phyloP scores from a whole-genome alignment of 2,113 vertebrate genomes.

The Oxyruncus cristatus region DNA sequence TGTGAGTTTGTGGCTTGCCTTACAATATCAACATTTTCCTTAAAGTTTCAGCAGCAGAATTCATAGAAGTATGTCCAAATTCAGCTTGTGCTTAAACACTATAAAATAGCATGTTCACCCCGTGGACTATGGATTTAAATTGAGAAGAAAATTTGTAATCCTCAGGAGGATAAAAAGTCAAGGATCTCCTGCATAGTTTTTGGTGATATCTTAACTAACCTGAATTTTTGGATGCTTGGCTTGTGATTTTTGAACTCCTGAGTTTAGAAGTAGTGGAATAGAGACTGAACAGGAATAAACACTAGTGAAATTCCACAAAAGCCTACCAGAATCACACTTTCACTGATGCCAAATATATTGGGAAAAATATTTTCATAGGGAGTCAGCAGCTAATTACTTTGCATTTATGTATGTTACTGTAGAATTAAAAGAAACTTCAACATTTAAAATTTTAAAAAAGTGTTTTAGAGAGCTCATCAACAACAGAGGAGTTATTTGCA shows the following conservation, averaged over 20 bases:
- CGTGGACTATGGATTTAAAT: background rate
- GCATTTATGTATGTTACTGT: background rate
- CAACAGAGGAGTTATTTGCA: conserved; percentile 56
- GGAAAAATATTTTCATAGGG: background rate
- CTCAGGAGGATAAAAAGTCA: background rate
- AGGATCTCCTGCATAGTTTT: background rate
- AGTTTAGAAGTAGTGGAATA: background rate
- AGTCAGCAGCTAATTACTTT: background rate
- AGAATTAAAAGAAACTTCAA: conserved; percentile 3
- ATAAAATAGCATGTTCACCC: background rate
- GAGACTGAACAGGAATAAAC: background rate
- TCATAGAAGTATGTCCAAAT: background rate
- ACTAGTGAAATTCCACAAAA: background rate
- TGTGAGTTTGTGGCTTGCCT: background rate
- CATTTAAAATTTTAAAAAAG: conserved; percentile 4
- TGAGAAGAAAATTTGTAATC: background rate
- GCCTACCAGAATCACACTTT: background rate
- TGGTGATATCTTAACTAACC: background rate
- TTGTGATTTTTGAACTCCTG: background rate
- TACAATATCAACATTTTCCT: background rate
- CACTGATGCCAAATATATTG: background rate
- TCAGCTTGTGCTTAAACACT: background rate
- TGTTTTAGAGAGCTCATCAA: conserved; percentile 35
- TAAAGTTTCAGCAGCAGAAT: background rate
- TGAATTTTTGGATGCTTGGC: background rate